These are phyloP conservation scores for Macrotus californicus DNA, from an alignment of 2,113 vertebrate species.

Conservation along the genomic window DNA sequence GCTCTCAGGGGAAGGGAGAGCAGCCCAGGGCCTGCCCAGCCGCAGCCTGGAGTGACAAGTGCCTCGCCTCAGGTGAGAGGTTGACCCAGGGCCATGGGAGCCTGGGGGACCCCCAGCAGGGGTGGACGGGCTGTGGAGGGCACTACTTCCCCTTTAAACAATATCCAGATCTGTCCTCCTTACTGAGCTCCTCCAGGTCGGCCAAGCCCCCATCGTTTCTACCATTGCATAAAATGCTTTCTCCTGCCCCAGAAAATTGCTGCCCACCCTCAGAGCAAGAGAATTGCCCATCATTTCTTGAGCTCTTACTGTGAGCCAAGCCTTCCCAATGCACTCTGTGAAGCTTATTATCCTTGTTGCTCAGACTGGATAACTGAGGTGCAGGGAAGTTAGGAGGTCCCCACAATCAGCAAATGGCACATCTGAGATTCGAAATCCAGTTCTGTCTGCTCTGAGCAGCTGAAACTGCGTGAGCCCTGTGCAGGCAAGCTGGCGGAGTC, in stretches of 20 bases:
- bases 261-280: neutral
- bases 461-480: neutral
- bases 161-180: neutral
- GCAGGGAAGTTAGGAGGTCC: neutral
- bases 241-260: neutral
- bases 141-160: neutral
- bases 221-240: neutral
- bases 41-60: fast-evolving
- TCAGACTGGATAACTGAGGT: neutral
- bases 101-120: neutral
- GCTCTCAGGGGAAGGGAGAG: neutral
- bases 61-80: neutral
- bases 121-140: neutral
- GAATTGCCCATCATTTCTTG: neutral
- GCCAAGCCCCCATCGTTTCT: neutral
- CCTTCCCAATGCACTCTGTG: neutral
- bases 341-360: neutral
- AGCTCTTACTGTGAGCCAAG: neutral
- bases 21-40: neutral
- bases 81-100: fast-evolving
- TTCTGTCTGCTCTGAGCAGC: neutral
- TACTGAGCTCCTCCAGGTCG: neutral
- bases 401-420: neutral
- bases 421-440: neutral
- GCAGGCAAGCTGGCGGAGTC: neutral